Conservation (phyloP, 1,140 invertebrate species). For the Antheraea pernyi region DNA sequence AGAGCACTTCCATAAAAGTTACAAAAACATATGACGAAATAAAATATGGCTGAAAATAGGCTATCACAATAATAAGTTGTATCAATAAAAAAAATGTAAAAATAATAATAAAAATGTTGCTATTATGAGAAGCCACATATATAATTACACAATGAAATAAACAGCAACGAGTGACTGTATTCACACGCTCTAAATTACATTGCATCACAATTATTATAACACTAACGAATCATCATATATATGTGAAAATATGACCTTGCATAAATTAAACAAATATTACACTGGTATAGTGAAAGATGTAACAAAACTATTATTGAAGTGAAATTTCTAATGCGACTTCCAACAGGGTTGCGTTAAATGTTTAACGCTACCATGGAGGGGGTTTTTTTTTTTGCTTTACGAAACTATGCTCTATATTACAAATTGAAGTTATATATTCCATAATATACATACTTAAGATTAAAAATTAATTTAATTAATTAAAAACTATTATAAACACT, state of each 20-base stretch:
- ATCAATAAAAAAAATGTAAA: not conserved
- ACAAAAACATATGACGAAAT: not conserved
- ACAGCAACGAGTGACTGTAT: not conserved
- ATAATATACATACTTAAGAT: too few relatives aligned
- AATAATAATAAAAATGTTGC: not conserved
- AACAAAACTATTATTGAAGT: too few relatives aligned
- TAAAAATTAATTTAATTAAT: too few relatives aligned
- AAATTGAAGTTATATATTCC: too few relatives aligned
- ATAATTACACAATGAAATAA: not conserved
- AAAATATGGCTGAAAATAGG: not conserved
- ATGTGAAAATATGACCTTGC: not conserved
- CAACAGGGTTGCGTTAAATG: too few relatives aligned
- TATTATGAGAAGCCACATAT: not conserved
- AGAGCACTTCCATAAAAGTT: not conserved
- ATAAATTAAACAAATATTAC: not conserved
- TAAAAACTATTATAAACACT: too few relatives aligned
- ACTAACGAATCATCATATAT: not conserved
- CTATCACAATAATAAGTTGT: not conserved
- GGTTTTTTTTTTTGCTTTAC: too few relatives aligned
- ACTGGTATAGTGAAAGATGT: not conserved
- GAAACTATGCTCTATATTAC: too few relatives aligned
- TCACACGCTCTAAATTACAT: not conserved
- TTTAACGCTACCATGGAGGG: too few relatives aligned
- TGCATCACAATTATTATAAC: not conserved
- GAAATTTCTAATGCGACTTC: too few relatives aligned